phyloP scores from a whole-genome alignment of 2,888 invertebrate genomes.

The Cylloceria caligata region DNA sequence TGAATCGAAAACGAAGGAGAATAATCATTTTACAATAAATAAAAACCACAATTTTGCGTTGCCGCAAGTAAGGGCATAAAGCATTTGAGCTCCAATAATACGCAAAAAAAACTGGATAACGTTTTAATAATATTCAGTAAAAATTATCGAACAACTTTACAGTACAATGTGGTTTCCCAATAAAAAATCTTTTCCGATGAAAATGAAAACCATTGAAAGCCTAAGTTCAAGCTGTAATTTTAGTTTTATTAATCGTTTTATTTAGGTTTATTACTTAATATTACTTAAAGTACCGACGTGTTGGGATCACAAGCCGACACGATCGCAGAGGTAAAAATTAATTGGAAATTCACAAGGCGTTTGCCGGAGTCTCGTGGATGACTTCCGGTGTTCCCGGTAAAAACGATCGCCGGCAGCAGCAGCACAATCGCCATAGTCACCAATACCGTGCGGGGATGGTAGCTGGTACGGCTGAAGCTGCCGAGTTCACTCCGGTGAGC shows the following conservation, averaged over 20 bases:
- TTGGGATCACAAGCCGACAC: constrained; percentile 28
- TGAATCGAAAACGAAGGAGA: no score
- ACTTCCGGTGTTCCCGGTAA: constrained; percentile 64
- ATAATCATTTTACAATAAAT: no score
- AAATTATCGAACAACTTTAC: background rate
- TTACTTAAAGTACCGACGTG: background rate
- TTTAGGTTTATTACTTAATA: no score
- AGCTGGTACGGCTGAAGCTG: constrained; percentile 16
- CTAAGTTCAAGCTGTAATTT: background rate
- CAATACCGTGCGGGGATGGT: constrained; percentile 14
- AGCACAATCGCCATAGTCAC: constrained; percentile 23
- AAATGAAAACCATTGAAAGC: background rate
- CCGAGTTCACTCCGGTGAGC: constrained; percentile 43
- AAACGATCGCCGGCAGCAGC: constrained; percentile 34
- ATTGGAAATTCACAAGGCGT: constrained; percentile 58
- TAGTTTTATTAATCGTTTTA: background rate
- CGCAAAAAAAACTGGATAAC: no score
- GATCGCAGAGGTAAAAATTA: constrained; percentile 47
- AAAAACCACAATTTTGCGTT: no score
- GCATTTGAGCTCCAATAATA: no score
- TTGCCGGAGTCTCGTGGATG: constrained; percentile 39
- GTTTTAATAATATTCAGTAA: no score
- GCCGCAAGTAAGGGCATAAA: no score
- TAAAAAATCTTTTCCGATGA: background rate
- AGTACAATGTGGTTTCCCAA: background rate